Evolutionary conservation across 2,113 vertebrate species (phyloP).

Genomic region (Prolemur simus): DNA sequence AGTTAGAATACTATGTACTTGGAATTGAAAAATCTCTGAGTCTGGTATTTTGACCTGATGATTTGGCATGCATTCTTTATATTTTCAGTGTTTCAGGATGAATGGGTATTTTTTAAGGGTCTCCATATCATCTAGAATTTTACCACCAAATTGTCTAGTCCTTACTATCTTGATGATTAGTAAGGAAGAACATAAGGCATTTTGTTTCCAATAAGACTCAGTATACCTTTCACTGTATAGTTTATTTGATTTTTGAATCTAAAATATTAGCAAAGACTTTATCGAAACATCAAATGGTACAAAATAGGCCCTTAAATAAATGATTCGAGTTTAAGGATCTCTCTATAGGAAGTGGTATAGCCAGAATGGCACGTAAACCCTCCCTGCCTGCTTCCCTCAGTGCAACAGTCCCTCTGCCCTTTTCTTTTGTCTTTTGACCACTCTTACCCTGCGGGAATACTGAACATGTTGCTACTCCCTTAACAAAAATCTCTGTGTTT

Average conservation of each 20-base stretch:
- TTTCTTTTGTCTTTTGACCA: background rate
- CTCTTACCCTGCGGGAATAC: background rate
- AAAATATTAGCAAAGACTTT: background rate
- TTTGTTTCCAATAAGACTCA: background rate
- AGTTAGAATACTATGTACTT: background rate
- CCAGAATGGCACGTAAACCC: background rate
- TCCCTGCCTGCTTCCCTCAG: too few species aligned
- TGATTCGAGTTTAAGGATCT: background rate
- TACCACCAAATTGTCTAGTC: background rate
- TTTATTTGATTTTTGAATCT: background rate
- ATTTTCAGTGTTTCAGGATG: background rate
- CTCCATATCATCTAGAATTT: background rate
- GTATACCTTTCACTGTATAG: background rate
- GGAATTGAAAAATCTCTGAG: background rate
- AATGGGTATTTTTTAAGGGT: background rate
- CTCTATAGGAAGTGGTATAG: background rate
- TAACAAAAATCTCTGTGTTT: background rate
- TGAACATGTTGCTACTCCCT: background rate
- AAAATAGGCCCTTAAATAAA: background rate
- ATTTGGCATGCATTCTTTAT: background rate
- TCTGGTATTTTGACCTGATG: background rate
- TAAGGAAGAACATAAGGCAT: background rate
- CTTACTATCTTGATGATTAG: background rate
- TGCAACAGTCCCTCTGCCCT: fast-evolving
- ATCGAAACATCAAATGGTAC: background rate